Percentiles rank a stretch among this genome's conserved stretches.
phyloP scores from a whole-genome alignment of 2,888 invertebrate genomes.

The Quadroppia sp. region DNA sequence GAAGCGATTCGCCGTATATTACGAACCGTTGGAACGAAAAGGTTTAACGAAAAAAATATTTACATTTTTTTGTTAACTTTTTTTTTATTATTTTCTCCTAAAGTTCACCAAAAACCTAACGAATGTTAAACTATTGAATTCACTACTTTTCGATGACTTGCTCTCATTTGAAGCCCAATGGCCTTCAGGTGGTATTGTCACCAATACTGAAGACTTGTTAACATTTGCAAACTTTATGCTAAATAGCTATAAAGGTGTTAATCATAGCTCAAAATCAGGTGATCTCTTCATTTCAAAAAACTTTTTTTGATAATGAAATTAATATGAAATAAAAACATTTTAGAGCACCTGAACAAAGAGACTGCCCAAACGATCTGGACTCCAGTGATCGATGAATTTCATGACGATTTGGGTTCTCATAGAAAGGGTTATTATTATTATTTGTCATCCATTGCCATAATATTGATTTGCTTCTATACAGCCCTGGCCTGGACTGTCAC shows the following conservation, averaged over 20 bases:
- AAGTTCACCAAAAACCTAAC: too few relatives aligned
- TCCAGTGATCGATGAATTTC: too few relatives aligned
- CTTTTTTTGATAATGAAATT: too few relatives aligned
- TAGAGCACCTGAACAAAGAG: too few relatives aligned
- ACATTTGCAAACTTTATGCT: conserved; percentile 17
- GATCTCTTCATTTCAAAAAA: not conserved
- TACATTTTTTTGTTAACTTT: too few relatives aligned
- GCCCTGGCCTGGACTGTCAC: not conserved
- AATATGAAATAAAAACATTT: too few relatives aligned
- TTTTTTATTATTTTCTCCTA: not conserved
- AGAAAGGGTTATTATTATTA: too few relatives aligned
- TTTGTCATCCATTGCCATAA: too few relatives aligned
- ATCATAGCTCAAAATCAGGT: not conserved
- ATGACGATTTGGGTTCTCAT: too few relatives aligned
- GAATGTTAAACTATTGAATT: not conserved
- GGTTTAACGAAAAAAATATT: too few relatives aligned
- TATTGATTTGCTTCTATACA: too few relatives aligned
- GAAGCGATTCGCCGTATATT: not conserved
- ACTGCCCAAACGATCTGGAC: too few relatives aligned
- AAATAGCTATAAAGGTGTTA: conserved; percentile 5
- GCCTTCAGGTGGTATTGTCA: conserved; percentile 13
- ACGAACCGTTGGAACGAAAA: not conserved
- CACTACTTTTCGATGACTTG: not conserved
- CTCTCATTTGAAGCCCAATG: not conserved
- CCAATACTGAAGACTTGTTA: conserved; percentile 13